A percentile compares a stretch with the other conserved stretches of the same genome.
Evolutionary conservation across 2,797 vertebrate genomes (phyloP).

Genomic region (Myiotriccus ornatus): DNA sequence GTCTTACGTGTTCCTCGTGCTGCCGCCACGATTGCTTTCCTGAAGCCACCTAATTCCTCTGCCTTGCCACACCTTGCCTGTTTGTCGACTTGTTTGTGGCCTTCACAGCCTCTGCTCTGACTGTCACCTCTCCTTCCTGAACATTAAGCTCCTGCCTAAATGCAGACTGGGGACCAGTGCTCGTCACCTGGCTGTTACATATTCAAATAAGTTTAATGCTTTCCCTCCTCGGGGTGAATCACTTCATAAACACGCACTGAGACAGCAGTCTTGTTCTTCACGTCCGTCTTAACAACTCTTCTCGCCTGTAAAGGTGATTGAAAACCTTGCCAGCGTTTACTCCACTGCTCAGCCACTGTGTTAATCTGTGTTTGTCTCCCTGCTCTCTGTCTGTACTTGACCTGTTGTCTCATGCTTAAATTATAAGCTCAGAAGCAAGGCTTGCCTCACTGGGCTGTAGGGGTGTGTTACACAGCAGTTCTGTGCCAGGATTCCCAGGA

Average conservation of each 20-base stretch:
- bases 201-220: not conserved
- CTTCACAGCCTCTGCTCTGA: not conserved
- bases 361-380: not conserved
- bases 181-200: not conserved
- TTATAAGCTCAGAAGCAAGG: not conserved
- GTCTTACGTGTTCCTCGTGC: not conserved
- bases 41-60: not conserved
- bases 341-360: not conserved
- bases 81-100: fast-evolving
- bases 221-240: not conserved
- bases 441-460: not conserved
- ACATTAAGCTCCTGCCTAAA: not conserved
- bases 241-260: not conserved
- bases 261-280: not conserved
- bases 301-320: not conserved
- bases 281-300: not conserved
- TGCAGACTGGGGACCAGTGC: not conserved
- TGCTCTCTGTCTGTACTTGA: not conserved
- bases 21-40: not conserved
- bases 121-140: not conserved
- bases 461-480: not conserved
- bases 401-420: not conserved
- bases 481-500: conserved; percentile 11
- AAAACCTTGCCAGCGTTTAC: not conserved
- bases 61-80: not conserved